A percentile compares a stretch with the other conserved stretches of the same genome.
These are phyloP conservation scores for Odontesthes bonariensis DNA, from an alignment of 2,113 vertebrate genomes.

Conservation along the genomic window DNA sequence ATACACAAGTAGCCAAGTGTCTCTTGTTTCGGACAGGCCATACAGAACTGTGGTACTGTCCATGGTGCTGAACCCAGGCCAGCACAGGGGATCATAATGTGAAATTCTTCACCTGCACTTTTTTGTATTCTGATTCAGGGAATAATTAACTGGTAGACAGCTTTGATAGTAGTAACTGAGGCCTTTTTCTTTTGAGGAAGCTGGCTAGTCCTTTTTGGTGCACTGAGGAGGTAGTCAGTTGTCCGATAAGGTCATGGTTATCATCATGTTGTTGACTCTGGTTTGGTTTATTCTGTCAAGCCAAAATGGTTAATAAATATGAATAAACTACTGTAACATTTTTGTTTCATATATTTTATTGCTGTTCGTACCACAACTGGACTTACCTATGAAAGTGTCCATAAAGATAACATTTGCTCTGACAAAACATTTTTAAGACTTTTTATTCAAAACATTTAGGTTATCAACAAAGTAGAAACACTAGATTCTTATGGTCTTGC, in stretches of 20 bases:
- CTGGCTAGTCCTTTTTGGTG: no score
- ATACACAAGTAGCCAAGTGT: not conserved
- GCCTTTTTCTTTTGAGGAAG: no score
- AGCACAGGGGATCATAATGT: constrained; percentile 6
- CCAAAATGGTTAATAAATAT: not conserved
- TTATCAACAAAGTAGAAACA: no score
- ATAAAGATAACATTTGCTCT: constrained; percentile 8
- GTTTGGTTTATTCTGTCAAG: no score
- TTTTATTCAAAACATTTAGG: no score
- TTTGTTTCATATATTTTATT: not conserved
- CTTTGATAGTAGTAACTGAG: no score
- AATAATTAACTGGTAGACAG: no score
- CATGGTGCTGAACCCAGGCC: constrained; percentile 69
- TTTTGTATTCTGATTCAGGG: not conserved
- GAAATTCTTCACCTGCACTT: constrained; percentile 2
- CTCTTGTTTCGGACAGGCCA: constrained; percentile 31
- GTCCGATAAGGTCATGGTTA: no score
- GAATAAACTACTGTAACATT: not conserved
- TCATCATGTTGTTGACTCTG: no score
- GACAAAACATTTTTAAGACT: not conserved
- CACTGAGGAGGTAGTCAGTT: no score
- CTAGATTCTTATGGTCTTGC: no score
- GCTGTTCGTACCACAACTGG: not conserved
- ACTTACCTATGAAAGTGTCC: not conserved
- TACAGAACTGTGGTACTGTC: constrained; percentile 51